A percentile compares a stretch with the other conserved stretches of the same genome.
These are phyloP conservation scores for Phorcus lineatus DNA, from an alignment of 2,888 invertebrate species.

Conservation along the genomic window DNA sequence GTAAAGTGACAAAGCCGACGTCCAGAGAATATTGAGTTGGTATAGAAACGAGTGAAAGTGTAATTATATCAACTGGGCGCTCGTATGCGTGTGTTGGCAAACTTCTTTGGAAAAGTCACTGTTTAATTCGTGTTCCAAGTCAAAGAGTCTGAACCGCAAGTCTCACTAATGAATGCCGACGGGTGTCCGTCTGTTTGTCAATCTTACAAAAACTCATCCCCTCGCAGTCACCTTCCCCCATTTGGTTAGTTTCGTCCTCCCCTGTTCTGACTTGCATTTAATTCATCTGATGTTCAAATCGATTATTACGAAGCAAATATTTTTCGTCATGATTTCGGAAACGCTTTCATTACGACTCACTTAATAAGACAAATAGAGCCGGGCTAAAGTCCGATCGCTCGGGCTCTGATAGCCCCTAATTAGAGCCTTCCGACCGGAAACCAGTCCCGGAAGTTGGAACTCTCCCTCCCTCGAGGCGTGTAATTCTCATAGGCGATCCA, in stretches of 20 bases:
- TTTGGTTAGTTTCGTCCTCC: conserved; percentile 8
- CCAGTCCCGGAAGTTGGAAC: conserved; percentile 21
- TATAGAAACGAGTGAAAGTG: neutral
- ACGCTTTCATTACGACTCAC: conserved; percentile 22
- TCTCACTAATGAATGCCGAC: conserved; percentile 19
- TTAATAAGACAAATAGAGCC: conserved; percentile 24
- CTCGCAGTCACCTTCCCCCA: neutral
- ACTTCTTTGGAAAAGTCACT: conserved; percentile 21
- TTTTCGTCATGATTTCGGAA: conserved; percentile 30
- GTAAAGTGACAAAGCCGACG: conserved; percentile 9
- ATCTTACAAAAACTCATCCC: conserved; percentile 10
- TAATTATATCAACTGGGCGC: conserved; percentile 9
- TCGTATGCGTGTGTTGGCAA: conserved; percentile 23
- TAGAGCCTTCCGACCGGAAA: conserved; percentile 21
- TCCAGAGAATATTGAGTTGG: neutral
- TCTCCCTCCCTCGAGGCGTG: conserved; percentile 16
- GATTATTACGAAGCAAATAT: conserved; percentile 29
- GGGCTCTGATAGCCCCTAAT: conserved; percentile 20
- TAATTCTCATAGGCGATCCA: conserved; percentile 23
- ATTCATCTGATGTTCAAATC: conserved; percentile 23
- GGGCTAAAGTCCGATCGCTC: neutral
- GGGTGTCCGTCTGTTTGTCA: conserved; percentile 13
- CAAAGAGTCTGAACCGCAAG: conserved; percentile 18
- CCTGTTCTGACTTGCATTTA: conserved; percentile 26
- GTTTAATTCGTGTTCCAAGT: conserved; percentile 24